Base-by-base conservation (phyloP, 23 tunicate species). In the Ascidia mentula region DNA sequence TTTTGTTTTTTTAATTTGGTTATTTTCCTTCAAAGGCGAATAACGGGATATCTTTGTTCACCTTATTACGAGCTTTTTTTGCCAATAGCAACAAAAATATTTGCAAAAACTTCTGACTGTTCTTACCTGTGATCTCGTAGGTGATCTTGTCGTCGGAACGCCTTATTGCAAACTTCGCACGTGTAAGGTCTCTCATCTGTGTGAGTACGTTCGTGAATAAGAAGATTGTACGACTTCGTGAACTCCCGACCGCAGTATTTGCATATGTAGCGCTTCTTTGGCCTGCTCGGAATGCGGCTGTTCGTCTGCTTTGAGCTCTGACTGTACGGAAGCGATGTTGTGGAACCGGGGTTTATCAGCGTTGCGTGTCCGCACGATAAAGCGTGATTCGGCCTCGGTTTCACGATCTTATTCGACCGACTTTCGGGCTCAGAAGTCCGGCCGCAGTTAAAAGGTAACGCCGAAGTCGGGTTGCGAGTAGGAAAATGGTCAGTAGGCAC, bases 191-290 rank as follows among this genome's bases (percentile, higher is more conserved):
- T 32, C 60, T 95, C 99, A 38, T 95, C 96, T 9, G 99, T 95
- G 74, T 95, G 99, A 6, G 99, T 95, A 40, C 99, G 82, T 46
- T 95, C 99, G 70, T 95, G 99, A 34, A 95, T 95, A 26, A 95
- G 77, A 28, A 95, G 72, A 76, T 95, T 95, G 88, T 95, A 95
- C n/a, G 95, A 89, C 46, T 95, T 95, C 38, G 92, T 85, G 82
- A 95, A 95, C 42, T 95, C 95, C 40, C 99, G 40, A 33, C 87
- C 91, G 42, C 97, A 92, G 71, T 82, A 92, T 71, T 82, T 87
- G 74, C 97, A 92, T 74, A 92, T 92, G 80, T 92, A 92, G 0
- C 97, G 82, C 79, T 92, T 92, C 79, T 92, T 92, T 0, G 97
- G 86, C 18, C 97, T 69, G 32, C 80, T 53, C 24, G 83, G 53